Evolutionary conservation across 2,888 invertebrate species (phyloP).

Genomic region (Chaetogeoica ovagalla): DNA sequence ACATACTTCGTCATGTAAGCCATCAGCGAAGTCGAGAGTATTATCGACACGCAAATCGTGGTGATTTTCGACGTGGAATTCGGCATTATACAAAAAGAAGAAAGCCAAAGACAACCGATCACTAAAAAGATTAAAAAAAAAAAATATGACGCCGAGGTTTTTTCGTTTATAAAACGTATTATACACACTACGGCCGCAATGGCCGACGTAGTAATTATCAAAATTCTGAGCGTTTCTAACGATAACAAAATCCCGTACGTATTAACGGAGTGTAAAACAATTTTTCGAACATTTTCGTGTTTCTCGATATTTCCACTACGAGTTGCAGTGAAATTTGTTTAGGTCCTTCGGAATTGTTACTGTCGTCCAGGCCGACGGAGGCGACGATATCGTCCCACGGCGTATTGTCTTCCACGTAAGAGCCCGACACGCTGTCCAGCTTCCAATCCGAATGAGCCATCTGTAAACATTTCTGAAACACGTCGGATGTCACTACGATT

Average conservation of each 20-base stretch:
- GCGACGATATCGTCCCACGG: conserved; percentile 10
- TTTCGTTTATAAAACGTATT: too few relatives aligned
- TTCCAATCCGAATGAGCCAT: conserved; percentile 26
- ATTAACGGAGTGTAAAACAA: conserved; percentile 34
- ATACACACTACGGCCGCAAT: too few relatives aligned
- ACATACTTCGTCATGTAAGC: conserved; percentile 19
- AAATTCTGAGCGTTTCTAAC: too few relatives aligned
- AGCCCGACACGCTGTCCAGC: background rate
- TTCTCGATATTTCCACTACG: conserved; percentile 24
- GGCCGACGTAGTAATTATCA: too few relatives aligned
- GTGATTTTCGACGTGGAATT: conserved; percentile 18
- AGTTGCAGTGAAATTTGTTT: conserved; percentile 1
- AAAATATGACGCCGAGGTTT: too few relatives aligned
- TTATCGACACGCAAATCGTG: conserved; percentile 7
- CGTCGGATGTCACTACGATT: background rate
- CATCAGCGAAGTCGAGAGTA: background rate
- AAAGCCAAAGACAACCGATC: conserved; percentile 36
- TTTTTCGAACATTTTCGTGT: conserved; percentile 11
- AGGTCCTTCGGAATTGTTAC: background rate
- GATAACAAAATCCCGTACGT: background rate
- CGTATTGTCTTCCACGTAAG: background rate
- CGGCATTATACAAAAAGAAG: conserved; percentile 17
- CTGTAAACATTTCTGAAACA: conserved; percentile 14
- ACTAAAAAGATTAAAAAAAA: background rate
- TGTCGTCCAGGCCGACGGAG: background rate